These are phyloP conservation scores for Lophura nycthemera DNA, from an alignment of 2,113 vertebrate species.

Conservation along the genomic window DNA sequence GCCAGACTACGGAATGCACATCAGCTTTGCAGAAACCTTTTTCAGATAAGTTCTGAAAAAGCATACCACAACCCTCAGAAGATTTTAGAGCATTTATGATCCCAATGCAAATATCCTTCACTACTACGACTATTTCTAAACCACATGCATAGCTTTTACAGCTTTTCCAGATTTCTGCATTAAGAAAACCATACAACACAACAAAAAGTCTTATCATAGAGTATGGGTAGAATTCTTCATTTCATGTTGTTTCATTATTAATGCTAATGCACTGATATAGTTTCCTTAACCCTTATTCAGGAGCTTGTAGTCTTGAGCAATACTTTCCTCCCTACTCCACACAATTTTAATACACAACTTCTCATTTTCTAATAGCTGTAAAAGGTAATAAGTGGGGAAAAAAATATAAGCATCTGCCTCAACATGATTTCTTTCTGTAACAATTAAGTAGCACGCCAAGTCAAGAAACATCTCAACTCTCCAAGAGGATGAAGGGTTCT, in stretches of 20 bases:
- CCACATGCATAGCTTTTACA: background rate
- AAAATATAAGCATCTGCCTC: background rate
- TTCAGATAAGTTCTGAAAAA: background rate
- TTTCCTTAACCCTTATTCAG: background rate
- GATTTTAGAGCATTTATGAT: background rate
- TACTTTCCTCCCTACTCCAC: background rate
- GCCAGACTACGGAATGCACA: background rate
- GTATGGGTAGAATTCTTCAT: background rate
- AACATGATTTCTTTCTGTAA: background rate
- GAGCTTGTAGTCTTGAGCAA: background rate
- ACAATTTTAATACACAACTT: background rate
- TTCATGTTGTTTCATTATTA: background rate
- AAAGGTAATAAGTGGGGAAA: background rate
- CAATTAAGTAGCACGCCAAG: background rate
- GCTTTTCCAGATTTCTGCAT: background rate
- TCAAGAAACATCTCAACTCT: background rate
- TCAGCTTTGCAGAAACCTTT: background rate
- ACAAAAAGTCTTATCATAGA: background rate
- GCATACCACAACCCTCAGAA: background rate
- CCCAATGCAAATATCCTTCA: background rate
- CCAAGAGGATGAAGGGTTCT: rapidly evolving
- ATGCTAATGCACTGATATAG: rapidly evolving
- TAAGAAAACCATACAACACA: background rate
- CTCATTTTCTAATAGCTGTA: background rate
- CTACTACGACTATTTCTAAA: background rate